phyloP scores from a whole-genome alignment of 2,113 vertebrate genomes.

The Notothenia coriiceps region DNA sequence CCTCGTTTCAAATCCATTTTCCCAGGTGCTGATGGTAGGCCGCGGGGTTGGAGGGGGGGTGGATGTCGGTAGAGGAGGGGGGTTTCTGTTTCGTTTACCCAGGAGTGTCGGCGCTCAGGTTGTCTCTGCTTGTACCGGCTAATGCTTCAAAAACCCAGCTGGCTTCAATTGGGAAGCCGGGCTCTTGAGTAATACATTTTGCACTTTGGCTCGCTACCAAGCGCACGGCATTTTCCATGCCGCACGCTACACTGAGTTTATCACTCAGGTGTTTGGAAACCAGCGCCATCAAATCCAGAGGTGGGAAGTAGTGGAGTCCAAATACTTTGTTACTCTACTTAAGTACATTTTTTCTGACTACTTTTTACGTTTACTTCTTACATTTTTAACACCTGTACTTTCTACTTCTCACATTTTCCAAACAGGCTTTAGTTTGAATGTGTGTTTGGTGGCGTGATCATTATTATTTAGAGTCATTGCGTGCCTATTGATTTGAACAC shows the following conservation, averaged over 20 bases:
- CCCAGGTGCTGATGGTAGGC: conserved; percentile 81
- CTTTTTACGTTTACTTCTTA: too few relatives aligned
- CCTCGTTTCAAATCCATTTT: conserved; percentile 81
- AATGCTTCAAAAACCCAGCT: conserved; percentile 79
- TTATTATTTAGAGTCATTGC: too few relatives aligned
- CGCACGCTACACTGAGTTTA: conserved; percentile 49
- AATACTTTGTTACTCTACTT: too few relatives aligned
- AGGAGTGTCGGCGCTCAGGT: conserved; percentile 66
- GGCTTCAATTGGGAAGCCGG: conserved; percentile 61
- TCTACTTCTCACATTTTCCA: too few relatives aligned
- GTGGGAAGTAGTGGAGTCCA: too few relatives aligned
- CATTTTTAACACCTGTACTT: too few relatives aligned
- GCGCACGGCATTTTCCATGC: conserved; percentile 29
- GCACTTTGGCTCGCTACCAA: conserved; percentile 75
- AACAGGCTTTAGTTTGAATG: too few relatives aligned
- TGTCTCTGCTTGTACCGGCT: conserved; percentile 74
- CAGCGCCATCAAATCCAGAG: conserved; percentile 58
- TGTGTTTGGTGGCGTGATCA: too few relatives aligned
- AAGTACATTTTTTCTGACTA: too few relatives aligned
- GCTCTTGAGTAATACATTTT: conserved; percentile 69
- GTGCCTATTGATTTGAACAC: too few relatives aligned
- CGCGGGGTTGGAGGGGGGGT: conserved; percentile 55
- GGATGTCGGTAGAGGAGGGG: conserved; percentile 39
- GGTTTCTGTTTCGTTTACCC: conserved; percentile 70
- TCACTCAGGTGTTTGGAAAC: conserved; percentile 72